phyloP scores from a whole-genome alignment of 2,888 invertebrate genomes.

The Microchrysa polita region DNA sequence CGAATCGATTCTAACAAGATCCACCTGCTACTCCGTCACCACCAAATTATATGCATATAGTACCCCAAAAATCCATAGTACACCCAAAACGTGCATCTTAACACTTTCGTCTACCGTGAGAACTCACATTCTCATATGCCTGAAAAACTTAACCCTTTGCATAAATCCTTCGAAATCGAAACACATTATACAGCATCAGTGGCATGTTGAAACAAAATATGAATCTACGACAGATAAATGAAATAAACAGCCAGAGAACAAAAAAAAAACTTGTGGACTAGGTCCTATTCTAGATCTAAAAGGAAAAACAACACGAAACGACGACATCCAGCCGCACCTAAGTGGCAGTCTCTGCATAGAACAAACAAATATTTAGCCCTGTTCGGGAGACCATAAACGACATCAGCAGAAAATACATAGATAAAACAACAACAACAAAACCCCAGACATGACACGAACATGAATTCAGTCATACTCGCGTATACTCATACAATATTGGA shows the following conservation, averaged over 20 bases:
- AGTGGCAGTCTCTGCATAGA: constrained; percentile 33
- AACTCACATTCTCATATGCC: neutral
- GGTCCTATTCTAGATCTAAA: constrained; percentile 7
- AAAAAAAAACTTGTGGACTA: neutral
- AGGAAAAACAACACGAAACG: too few species aligned
- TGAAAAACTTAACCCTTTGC: constrained; percentile 30
- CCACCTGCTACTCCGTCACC: neutral
- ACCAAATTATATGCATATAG: neutral
- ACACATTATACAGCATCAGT: neutral
- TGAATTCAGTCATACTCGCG: constrained; percentile 13
- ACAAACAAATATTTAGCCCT: constrained; percentile 35
- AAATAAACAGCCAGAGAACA: too few species aligned
- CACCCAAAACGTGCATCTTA: too few species aligned
- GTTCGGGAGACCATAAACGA: neutral
- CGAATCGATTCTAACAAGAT: neutral
- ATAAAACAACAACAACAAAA: too few species aligned
- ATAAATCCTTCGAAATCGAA: neutral
- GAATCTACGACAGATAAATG: neutral
- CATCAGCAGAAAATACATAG: too few species aligned
- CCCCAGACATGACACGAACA: constrained; percentile 4
- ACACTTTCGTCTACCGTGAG: constrained; percentile 20
- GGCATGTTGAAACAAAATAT: neutral
- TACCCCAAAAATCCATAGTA: neutral
- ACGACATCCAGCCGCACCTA: constrained; percentile 39
- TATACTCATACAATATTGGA: too few species aligned